These are phyloP conservation scores for Carapus acus DNA, from an alignment of 2,797 vertebrate species.

Conservation along the genomic window DNA sequence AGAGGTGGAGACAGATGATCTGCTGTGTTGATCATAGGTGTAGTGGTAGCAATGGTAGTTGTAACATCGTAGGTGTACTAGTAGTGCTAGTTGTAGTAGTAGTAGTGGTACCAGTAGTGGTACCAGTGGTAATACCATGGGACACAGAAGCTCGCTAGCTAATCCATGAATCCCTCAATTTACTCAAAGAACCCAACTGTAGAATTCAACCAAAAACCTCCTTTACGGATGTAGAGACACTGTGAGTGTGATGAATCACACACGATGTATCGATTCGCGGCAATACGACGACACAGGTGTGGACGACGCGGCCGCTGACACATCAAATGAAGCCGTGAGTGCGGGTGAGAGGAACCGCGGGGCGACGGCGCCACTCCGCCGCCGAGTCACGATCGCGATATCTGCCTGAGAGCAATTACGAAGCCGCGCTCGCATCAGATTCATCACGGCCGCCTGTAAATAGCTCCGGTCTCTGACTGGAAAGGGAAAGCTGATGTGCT, in stretches of 20 bases:
- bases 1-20: too few species aligned
- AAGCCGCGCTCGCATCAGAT: conserved; percentile 33
- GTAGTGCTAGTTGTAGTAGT: too few species aligned
- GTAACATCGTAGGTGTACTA: too few species aligned
- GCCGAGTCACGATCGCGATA: conserved; percentile 33
- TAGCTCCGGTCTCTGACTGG: conserved; percentile 33
- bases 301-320: not conserved
- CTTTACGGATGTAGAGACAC: not conserved
- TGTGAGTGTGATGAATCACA: not conserved
- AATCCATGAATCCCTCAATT: too few species aligned
- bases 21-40: too few species aligned
- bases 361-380: not conserved
- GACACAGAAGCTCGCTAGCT: too few species aligned
- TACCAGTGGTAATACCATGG: too few species aligned
- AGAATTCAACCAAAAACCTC: too few species aligned
- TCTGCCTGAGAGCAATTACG: conserved; percentile 33
- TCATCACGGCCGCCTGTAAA: conserved; percentile 44
- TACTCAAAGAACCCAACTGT: too few species aligned
- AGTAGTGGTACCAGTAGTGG: too few species aligned
- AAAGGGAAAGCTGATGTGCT: conserved; percentile 33
- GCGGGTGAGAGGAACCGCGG: conserved; percentile 11
- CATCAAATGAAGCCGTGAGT: conserved; percentile 17
- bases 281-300: not conserved
- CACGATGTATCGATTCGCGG: not conserved
- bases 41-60: too few species aligned